phyloP scores from a whole-genome alignment of 2,797 vertebrate species.

The Cryptoprocta ferox region DNA sequence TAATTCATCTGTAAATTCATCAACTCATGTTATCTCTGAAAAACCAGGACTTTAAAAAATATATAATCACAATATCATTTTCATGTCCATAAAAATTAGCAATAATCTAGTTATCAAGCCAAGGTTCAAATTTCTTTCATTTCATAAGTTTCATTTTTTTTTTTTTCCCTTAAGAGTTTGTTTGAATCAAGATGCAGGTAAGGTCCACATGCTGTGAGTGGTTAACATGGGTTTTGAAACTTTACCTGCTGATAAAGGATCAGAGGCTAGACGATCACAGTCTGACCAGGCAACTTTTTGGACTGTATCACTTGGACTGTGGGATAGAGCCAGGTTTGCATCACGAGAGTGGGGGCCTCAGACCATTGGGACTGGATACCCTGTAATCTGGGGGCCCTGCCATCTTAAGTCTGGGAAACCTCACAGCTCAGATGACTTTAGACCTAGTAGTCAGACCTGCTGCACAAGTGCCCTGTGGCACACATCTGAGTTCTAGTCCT shows the following conservation, averaged over 20 bases:
- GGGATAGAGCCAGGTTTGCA: background rate
- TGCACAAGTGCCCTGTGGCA: constrained; percentile 91
- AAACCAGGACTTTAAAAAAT: background rate
- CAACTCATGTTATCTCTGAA: background rate
- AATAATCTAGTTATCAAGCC: background rate
- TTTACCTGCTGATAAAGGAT: background rate
- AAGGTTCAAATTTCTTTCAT: constrained; percentile 8
- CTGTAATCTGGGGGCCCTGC: background rate
- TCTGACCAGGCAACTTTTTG: background rate
- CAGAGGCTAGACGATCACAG: background rate
- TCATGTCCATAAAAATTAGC: background rate
- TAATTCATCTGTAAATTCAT: background rate
- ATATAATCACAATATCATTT: background rate
- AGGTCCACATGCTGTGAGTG: background rate
- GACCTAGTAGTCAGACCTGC: constrained; percentile 92
- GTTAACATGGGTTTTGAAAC: background rate
- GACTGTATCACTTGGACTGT: background rate
- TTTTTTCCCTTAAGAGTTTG: background rate
- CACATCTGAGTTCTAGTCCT: constrained; percentile 92
- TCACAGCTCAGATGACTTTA: background rate
- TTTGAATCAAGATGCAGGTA: background rate
- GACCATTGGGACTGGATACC: background rate
- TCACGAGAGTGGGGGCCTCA: background rate
- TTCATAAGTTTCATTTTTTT: background rate
- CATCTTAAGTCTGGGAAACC: background rate